These are phyloP conservation scores for Limnothrissa miodon DNA, from an alignment of 2,113 vertebrate species.

Conservation along the genomic window DNA sequence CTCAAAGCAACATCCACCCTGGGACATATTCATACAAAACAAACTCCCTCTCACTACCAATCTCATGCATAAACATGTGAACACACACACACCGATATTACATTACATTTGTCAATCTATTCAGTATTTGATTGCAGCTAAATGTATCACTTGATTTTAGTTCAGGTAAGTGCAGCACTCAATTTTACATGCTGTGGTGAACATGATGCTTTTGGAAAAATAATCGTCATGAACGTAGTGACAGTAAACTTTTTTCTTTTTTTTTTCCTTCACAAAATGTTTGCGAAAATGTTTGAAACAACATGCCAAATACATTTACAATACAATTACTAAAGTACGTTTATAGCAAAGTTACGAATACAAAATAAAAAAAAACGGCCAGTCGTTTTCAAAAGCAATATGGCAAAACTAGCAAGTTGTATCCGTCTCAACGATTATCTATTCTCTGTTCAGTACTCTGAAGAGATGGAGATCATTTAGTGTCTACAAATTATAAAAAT, in stretches of 20 bases:
- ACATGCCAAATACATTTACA: too few relatives aligned
- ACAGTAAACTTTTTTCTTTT: too few relatives aligned
- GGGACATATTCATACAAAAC: constrained; percentile 39
- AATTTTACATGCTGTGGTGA: neutral
- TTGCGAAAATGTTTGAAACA: neutral
- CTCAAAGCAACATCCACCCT: constrained; percentile 51
- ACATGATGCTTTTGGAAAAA: neutral
- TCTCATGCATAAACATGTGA: constrained; percentile 30
- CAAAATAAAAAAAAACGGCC: too few relatives aligned
- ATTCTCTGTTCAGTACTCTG: neutral
- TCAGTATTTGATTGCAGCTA: neutral
- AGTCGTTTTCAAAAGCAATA: too few relatives aligned
- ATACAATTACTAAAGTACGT: too few relatives aligned
- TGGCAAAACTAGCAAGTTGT: neutral
- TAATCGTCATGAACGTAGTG: too few relatives aligned
- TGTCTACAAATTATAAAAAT: neutral
- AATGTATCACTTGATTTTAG: neutral
- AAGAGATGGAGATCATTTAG: neutral
- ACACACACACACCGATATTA: neutral
- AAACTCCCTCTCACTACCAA: constrained; percentile 21
- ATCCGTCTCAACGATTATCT: neutral
- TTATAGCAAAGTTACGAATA: too few relatives aligned
- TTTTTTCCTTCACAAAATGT: neutral
- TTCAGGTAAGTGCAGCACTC: neutral
- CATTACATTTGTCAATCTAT: neutral